Conservation (phyloP, 2,797 vertebrate genomes). For the Anabas testudineus region DNA sequence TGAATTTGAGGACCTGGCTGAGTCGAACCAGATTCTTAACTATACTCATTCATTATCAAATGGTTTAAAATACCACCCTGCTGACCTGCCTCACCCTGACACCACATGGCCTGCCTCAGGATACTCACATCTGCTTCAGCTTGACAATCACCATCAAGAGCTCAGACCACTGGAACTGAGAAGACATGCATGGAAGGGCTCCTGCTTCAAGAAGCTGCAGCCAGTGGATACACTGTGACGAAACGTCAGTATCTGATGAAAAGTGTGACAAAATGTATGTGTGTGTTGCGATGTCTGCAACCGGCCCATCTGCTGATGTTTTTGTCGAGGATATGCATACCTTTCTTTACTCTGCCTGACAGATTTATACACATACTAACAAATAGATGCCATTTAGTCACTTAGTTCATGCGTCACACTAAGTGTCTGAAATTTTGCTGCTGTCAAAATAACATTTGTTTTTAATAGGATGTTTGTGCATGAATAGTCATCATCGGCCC, state of each 20-base stretch:
- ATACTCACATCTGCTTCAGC: conserved; percentile 36
- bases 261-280: conserved; percentile 32
- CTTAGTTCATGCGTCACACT: neutral
- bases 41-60: neutral
- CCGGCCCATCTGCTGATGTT: conserved; percentile 27
- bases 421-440: neutral
- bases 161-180: conserved; percentile 37
- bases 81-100: conserved; percentile 16
- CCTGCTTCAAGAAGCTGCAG: conserved; percentile 33
- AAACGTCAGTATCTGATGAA: conserved; percentile 53
- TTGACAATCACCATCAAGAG: conserved; percentile 33
- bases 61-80: neutral
- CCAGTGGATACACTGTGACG: conserved; percentile 41
- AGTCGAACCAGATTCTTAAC: neutral
- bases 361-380: conserved; percentile 10
- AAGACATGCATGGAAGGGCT: conserved; percentile 9
- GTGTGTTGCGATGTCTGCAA: neutral
- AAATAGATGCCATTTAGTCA: neutral
- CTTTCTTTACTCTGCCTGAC: conserved; percentile 16
- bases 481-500: neutral
- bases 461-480: neutral
- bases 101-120: neutral
- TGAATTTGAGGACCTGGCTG: neutral
- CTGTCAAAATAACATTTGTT: conserved; percentile 1
- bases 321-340: neutral